phyloP scores from a whole-genome alignment of 2,113 vertebrate species.

The Melanotaenia duboulayi region DNA sequence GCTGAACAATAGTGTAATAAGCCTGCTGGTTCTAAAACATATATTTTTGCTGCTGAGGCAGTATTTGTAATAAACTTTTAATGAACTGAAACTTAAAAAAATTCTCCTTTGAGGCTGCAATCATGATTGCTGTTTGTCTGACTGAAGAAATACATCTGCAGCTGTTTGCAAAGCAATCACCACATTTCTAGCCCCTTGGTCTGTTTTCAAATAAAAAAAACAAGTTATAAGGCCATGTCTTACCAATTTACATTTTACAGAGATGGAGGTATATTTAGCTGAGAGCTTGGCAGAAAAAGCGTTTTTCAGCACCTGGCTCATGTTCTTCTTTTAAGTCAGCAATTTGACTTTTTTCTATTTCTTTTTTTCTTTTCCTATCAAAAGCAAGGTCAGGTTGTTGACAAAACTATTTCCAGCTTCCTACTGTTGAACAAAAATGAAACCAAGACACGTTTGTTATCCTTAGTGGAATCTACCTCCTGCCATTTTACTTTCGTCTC shows the following conservation, averaged over 20 bases:
- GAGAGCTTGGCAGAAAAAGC: conserved; percentile 22
- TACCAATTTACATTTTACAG: conserved; percentile 29
- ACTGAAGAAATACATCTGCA: conserved; percentile 1
- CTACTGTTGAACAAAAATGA: not conserved
- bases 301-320: conserved; percentile 42
- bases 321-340: conserved; percentile 28
- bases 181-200: not conserved
- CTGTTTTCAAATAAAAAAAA: conserved; percentile 1
- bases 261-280: conserved; percentile 34
- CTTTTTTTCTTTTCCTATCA: not conserved
- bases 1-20: not conserved
- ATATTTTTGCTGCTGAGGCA: not conserved
- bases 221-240: conserved; percentile 6
- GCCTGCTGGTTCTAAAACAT: not conserved
- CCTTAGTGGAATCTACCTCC: not conserved
- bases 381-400: conserved; percentile 13
- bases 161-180: not conserved
- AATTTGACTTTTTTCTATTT: not conserved
- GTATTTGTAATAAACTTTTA: not conserved
- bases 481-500: conserved; percentile 10
- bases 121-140: not conserved
- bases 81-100: not conserved
- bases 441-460: not conserved
- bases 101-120: not conserved
- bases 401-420: conserved; percentile 9